A percentile compares a stretch with the other conserved stretches of the same genome.
Conservation (phyloP, 1,140 invertebrate species). For the Venustaconcha ellipsiformis region DNA sequence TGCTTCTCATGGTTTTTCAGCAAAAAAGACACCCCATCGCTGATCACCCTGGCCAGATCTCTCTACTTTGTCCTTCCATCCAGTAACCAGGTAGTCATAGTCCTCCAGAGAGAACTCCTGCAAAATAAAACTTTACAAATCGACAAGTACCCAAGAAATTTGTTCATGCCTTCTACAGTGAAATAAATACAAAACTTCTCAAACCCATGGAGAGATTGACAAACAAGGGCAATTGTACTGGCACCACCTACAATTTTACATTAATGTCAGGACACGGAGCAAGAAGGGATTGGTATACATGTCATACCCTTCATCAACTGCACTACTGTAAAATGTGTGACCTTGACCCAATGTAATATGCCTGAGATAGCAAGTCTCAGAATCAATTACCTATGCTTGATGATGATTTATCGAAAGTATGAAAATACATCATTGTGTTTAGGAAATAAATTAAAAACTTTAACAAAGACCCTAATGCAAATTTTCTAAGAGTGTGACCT, state of each 20-base stretch:
- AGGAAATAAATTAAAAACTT: too few relatives aligned
- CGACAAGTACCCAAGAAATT: not conserved
- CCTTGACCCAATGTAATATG: too few relatives aligned
- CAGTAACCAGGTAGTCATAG: constrained; percentile 70
- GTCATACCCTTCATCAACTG: too few relatives aligned
- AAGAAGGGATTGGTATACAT: too few relatives aligned
- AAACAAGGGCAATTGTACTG: not conserved
- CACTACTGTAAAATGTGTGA: too few relatives aligned
- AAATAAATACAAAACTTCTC: not conserved
- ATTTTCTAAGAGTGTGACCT: too few relatives aligned
- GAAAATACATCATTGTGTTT: too few relatives aligned
- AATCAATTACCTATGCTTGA: too few relatives aligned
- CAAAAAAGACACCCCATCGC: constrained; percentile 72
- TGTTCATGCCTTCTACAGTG: not conserved
- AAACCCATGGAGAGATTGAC: not conserved
- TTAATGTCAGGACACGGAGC: not conserved
- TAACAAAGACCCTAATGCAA: too few relatives aligned
- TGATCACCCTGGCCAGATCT: constrained; percentile 71
- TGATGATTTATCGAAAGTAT: too few relatives aligned
- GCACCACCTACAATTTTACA: not conserved
- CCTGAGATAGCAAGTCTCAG: too few relatives aligned
- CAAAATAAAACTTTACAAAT: constrained; percentile 9
- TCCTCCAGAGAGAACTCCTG: constrained; percentile 65
- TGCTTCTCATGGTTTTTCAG: constrained; percentile 52
- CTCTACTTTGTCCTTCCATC: constrained; percentile 72